phyloP scores from a whole-genome alignment of 2,888 invertebrate species.

The Luperina nickerlii region DNA sequence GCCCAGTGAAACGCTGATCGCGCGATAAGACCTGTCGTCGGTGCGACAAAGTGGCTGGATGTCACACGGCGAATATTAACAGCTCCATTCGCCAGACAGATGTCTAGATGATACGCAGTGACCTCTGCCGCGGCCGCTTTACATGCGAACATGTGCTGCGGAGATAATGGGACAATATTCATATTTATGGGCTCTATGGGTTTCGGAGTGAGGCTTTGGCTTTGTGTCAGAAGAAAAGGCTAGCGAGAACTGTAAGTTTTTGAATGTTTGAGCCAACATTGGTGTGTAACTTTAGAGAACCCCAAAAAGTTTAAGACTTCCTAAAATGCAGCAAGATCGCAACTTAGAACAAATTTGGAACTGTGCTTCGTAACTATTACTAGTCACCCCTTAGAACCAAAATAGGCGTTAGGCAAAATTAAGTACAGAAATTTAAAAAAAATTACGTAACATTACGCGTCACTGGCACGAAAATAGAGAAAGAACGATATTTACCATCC shows the following conservation, averaged over 20 bases:
- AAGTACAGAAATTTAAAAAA: background rate
- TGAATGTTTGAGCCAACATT: background rate
- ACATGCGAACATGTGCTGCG: constrained; percentile 47
- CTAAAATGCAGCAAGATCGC: background rate
- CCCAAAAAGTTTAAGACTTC: background rate
- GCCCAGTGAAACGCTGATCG: constrained; percentile 71
- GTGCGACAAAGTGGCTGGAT: constrained; percentile 72
- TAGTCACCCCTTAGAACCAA: background rate
- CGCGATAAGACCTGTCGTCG: constrained; percentile 66
- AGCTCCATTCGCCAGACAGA: constrained; percentile 75
- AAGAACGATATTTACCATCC: background rate
- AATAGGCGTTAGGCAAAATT: background rate
- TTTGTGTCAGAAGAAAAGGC: background rate
- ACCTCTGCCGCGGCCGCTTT: constrained; percentile 53
- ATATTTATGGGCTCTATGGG: constrained; percentile 32
- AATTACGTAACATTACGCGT: background rate
- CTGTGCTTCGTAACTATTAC: background rate
- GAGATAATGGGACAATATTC: constrained; percentile 38
- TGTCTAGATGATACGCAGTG: constrained; percentile 70
- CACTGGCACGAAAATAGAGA: background rate
- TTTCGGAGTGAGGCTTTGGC: background rate
- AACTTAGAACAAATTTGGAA: background rate
- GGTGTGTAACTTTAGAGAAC: background rate
- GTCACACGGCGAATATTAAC: constrained; percentile 77
- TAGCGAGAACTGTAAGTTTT: background rate